Percentiles rank a stretch among this genome's conserved stretches.
Conservation (phyloP, 2,888 invertebrate species). For the Scaptodrosophila latifasciaeformis region DNA sequence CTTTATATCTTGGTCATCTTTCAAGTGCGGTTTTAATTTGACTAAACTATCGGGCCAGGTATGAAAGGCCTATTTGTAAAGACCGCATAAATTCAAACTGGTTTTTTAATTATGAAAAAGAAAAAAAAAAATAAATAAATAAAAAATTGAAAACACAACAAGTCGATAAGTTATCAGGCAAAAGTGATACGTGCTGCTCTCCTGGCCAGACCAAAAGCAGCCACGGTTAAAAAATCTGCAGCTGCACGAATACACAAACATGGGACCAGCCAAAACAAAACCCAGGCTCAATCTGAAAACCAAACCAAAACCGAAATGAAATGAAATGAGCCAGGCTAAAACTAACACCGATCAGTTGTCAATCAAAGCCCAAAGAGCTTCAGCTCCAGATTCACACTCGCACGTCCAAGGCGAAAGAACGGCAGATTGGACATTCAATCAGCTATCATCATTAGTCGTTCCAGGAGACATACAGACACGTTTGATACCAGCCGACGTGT, state of each 20-base stretch:
- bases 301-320: slow-evolving; percentile 2
- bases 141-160: not conserved
- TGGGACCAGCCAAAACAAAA: not conserved
- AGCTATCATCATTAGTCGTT: slow-evolving; percentile 64
- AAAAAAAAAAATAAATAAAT: not conserved
- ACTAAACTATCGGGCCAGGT: slow-evolving; percentile 60
- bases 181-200: not conserved
- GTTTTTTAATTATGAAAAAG: slow-evolving; percentile 61
- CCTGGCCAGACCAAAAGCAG: not conserved
- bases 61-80: slow-evolving; percentile 49
- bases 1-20: slow-evolving; percentile 10
- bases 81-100: slow-evolving; percentile 31
- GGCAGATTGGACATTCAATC: slow-evolving; percentile 1
- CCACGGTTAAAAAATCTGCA: not conserved
- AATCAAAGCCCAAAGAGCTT: slow-evolving; percentile 60
- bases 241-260: not conserved
- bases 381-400: slow-evolving; percentile 64
- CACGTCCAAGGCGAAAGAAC: slow-evolving; percentile 7
- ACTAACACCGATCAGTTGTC: slow-evolving; percentile 59
- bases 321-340: not conserved
- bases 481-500: slow-evolving; percentile 54
- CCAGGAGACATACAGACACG: slow-evolving; percentile 56
- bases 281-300: no score
- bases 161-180: slow-evolving; percentile 28
- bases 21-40: slow-evolving; percentile 37